phyloP scores from a whole-genome alignment of 2,888 invertebrate genomes.

The Listrodromus nycthemerus region DNA sequence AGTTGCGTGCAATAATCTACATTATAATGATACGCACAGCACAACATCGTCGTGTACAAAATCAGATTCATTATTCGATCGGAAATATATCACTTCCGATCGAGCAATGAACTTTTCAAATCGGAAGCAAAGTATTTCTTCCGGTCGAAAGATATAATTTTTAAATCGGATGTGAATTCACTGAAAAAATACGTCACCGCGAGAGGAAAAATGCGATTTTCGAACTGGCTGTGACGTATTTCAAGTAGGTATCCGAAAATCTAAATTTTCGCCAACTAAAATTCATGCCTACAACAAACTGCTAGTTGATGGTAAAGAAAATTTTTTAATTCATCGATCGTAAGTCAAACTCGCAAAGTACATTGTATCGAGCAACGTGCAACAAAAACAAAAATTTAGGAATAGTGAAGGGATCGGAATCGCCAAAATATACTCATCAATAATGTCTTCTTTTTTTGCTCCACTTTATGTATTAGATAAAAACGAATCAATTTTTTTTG shows the following conservation, averaged over 20 bases:
- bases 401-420: not conserved
- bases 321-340: slow-evolving; percentile 44
- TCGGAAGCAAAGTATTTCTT: not conserved
- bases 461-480: slow-evolving; percentile 22
- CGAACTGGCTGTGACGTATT: not conserved
- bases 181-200: not conserved
- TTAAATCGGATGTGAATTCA: not conserved
- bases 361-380: slow-evolving; percentile 9
- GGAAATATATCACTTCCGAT: not conserved
- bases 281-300: too few relatives aligned
- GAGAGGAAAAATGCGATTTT: not conserved
- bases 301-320: not conserved
- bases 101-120: not conserved
- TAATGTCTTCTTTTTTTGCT: slow-evolving; percentile 25
- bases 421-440: slow-evolving; percentile 4
- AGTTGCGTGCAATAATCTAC: not conserved
- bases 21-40: not conserved
- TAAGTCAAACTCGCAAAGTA: not conserved
- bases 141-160: not conserved
- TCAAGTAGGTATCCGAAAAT: too few relatives aligned
- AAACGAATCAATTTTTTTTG: slow-evolving; percentile 32
- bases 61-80: not conserved
- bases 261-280: too few relatives aligned
- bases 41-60: not conserved
- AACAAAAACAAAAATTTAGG: slow-evolving; percentile 7